Conservation (phyloP, 2,888 invertebrate species). For the Oscheius sp. region DNA sequence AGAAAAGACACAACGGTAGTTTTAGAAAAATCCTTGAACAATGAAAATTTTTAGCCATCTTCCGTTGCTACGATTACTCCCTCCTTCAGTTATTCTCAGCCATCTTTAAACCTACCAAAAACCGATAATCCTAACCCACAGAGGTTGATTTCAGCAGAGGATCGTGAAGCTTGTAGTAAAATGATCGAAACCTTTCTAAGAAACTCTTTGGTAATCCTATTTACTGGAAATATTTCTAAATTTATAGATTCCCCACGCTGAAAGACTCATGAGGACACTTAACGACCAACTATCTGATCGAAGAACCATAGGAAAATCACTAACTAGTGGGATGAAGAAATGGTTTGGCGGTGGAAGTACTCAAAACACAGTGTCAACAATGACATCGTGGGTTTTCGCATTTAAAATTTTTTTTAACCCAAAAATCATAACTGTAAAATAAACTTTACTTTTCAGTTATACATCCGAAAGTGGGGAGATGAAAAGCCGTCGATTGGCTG, state of each 20-base stretch:
- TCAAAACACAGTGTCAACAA: background rate
- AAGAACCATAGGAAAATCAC: slow-evolving; percentile 30
- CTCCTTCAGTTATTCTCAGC: slow-evolving; percentile 32
- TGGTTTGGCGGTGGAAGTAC: slow-evolving; percentile 25
- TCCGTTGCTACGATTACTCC: slow-evolving; percentile 37
- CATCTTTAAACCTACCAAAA: no score
- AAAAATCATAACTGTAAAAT: no score
- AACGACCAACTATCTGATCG: slow-evolving; percentile 28
- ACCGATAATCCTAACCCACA: no score
- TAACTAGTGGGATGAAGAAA: slow-evolving; percentile 34
- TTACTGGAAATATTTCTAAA: background rate
- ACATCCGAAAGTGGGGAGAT: slow-evolving; percentile 80
- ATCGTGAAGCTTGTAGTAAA: slow-evolving; percentile 27
- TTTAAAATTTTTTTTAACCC: background rate
- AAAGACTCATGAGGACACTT: slow-evolving; percentile 23
- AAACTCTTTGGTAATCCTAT: slow-evolving; percentile 29
- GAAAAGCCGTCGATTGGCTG: slow-evolving; percentile 89
- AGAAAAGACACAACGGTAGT: background rate
- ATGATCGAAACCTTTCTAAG: slow-evolving; percentile 33
- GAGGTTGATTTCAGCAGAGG: no score
- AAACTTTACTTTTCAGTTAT: slow-evolving; percentile 59
- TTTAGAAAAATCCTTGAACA: background rate
- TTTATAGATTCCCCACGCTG: slow-evolving; percentile 29
- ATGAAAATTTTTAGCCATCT: background rate
- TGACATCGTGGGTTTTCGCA: no score